Percentiles rank a stretch among this genome's conserved stretches.
These are phyloP conservation scores for Propsilocerus akamusi DNA, from an alignment of 1,140 invertebrate species.

Conservation along the genomic window DNA sequence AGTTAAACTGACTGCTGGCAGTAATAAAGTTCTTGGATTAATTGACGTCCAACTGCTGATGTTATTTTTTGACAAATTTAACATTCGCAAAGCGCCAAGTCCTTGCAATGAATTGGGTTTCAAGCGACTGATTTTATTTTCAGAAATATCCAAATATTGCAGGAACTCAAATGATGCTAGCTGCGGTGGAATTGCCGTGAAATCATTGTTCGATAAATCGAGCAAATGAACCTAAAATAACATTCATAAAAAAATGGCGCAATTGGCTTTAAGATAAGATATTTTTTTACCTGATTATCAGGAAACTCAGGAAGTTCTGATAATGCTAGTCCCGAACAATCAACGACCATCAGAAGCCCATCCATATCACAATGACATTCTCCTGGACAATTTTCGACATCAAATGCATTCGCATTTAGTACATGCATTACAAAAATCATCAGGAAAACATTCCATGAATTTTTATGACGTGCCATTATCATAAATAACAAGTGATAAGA, in stretches of 20 bases:
- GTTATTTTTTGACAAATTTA: slow-evolving; percentile 32
- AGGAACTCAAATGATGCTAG: slow-evolving; percentile 24
- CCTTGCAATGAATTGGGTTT: slow-evolving; percentile 25
- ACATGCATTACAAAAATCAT: neutral
- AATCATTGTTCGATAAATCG: slow-evolving; percentile 29
- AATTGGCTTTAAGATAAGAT: neutral
- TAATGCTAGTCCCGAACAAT: slow-evolving; percentile 26
- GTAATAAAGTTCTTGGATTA: slow-evolving; percentile 26
- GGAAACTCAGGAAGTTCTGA: slow-evolving; percentile 23
- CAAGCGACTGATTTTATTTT: slow-evolving; percentile 28
- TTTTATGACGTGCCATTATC: no score
- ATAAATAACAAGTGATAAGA: no score
- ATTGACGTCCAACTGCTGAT: slow-evolving; percentile 31
- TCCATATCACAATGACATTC: slow-evolving; percentile 21
- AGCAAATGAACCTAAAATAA: slow-evolving; percentile 27
- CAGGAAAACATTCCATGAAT: no score
- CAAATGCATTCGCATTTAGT: neutral
- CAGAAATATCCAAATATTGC: slow-evolving; percentile 30
- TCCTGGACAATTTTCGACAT: slow-evolving; percentile 12
- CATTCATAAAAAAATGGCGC: neutral
- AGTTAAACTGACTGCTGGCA: slow-evolving; percentile 24
- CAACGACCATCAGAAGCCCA: slow-evolving; percentile 15
- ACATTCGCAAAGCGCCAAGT: slow-evolving; percentile 26
- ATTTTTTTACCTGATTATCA: slow-evolving; percentile 22
- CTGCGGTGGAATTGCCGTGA: slow-evolving; percentile 28